Conservation (phyloP, 2,888 invertebrate genomes). For the Pollenia angustigena region DNA sequence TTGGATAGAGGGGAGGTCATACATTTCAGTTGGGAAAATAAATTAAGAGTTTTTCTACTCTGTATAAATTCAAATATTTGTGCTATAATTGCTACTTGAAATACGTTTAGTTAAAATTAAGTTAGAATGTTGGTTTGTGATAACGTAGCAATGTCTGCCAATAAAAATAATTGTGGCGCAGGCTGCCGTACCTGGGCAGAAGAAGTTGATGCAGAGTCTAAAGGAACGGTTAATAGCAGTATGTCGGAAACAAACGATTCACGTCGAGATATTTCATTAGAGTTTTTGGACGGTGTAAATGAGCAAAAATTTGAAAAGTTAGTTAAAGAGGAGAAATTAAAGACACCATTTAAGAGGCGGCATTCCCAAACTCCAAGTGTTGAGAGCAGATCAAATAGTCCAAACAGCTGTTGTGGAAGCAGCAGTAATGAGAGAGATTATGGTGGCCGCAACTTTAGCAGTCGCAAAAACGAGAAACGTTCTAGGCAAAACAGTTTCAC, state of each 20-base stretch:
- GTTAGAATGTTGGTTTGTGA: slow-evolving; percentile 57
- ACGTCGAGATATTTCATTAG: slow-evolving; percentile 72
- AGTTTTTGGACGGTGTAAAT: slow-evolving; percentile 81
- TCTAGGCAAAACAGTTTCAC: slow-evolving; percentile 80
- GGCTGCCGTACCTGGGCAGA: slow-evolving; percentile 59
- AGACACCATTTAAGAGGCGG: slow-evolving; percentile 83
- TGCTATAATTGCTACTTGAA: not conserved
- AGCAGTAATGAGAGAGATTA: slow-evolving; percentile 61
- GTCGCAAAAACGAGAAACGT: slow-evolving; percentile 80
- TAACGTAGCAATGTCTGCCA: slow-evolving; percentile 52
- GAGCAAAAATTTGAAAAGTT: slow-evolving; percentile 83
- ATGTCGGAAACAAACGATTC: slow-evolving; percentile 56
- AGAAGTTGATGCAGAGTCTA: slow-evolving; percentile 63
- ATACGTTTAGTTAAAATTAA: not conserved
- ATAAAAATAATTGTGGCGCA: slow-evolving; percentile 31
- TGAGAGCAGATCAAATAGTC: slow-evolving; percentile 81
- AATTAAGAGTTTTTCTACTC: not conserved
- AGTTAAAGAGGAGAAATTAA: slow-evolving; percentile 83
- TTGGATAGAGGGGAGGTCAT: not conserved
- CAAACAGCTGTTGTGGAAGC: slow-evolving; percentile 77
- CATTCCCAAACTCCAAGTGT: slow-evolving; percentile 81
- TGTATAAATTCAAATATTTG: not conserved
- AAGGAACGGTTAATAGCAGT: slow-evolving; percentile 51
- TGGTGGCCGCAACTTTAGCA: slow-evolving; percentile 43
- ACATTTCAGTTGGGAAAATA: not conserved